These are phyloP conservation scores for Eubasilissa regina DNA, from an alignment of 1,140 invertebrate species.

Conservation along the genomic window DNA sequence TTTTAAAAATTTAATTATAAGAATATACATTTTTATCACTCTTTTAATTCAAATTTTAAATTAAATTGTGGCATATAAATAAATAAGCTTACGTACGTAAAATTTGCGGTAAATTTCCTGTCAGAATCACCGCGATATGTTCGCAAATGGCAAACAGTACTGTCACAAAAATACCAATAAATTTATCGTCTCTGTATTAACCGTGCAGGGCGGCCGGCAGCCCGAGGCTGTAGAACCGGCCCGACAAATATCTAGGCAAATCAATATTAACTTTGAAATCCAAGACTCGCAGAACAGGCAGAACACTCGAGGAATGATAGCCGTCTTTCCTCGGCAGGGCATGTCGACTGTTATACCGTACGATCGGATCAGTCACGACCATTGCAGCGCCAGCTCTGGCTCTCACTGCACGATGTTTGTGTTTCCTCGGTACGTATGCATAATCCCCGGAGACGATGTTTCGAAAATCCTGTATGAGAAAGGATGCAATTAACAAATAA, in stretches of 20 bases:
- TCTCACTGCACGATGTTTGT: slow-evolving; percentile 23
- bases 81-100: no score
- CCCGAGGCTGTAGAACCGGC: not conserved
- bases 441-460: not conserved
- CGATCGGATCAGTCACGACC: slow-evolving; percentile 52
- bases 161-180: slow-evolving; percentile 4
- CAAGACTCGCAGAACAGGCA: not conserved
- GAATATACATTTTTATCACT: no score
- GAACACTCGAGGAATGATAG: slow-evolving; percentile 11
- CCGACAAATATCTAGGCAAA: slow-evolving; percentile 10
- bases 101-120: no score
- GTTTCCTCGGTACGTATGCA: not conserved
- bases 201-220: no score
- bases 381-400: not conserved
- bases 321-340: slow-evolving; percentile 11
- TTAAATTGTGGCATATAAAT: no score
- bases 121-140: no score
- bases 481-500: no score
- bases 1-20: no score
- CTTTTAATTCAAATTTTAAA: no score
- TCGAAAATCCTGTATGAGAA: not conserved
- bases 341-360: slow-evolving; percentile 15
- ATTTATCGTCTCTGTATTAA: slow-evolving; percentile 5
- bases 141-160: not conserved
- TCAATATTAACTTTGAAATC: slow-evolving; percentile 27